These are phyloP conservation scores for Aurelia sp. DNA, from an alignment of 30 jellyfish, hydroid and myxozoan species.

Conservation along the genomic window DNA sequence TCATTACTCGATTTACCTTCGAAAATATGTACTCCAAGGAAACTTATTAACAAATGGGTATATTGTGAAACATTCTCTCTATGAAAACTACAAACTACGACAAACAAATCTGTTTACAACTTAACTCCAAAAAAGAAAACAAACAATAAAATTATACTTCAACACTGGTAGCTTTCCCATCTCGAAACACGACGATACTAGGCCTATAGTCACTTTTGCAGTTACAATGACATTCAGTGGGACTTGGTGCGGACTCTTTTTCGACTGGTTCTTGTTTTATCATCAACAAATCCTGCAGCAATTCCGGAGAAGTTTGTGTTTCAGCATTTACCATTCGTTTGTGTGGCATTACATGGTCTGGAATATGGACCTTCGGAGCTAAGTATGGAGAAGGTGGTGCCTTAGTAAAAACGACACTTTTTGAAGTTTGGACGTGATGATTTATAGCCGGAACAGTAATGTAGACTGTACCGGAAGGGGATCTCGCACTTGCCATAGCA, in stretches of 20 bases:
- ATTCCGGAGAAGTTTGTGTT: slow-evolving; percentile 79
- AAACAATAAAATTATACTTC: no score
- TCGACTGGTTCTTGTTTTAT: slow-evolving; percentile 60
- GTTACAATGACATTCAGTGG: slow-evolving; percentile 36
- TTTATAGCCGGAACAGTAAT: slow-evolving; percentile 78
- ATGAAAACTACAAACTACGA: no score
- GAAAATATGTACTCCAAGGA: no score
- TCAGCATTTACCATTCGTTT: slow-evolving; percentile 70
- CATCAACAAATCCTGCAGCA: slow-evolving; percentile 45
- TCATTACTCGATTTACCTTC: no score
- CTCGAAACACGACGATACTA: slow-evolving; percentile 31
- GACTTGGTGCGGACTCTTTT: slow-evolving; percentile 12
- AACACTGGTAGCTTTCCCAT: slow-evolving; percentile 31
- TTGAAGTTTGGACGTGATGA: slow-evolving; percentile 50
- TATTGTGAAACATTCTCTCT: no score
- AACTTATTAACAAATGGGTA: no score
- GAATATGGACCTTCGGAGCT: slow-evolving; percentile 45
- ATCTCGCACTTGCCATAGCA: slow-evolving; percentile 31
- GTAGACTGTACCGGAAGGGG: slow-evolving; percentile 71
- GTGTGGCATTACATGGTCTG: slow-evolving; percentile 43
- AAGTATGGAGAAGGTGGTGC: slow-evolving; percentile 47
- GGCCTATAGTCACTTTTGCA: slow-evolving; percentile 29
- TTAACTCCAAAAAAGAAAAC: no score
- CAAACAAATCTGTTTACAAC: no score
- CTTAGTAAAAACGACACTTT: slow-evolving; percentile 28